A percentile compares a stretch with the other conserved stretches of the same genome.
These are phyloP conservation scores for Hydropsyche betteni DNA, from an alignment of 2,888 invertebrate species.

Conservation along the genomic window DNA sequence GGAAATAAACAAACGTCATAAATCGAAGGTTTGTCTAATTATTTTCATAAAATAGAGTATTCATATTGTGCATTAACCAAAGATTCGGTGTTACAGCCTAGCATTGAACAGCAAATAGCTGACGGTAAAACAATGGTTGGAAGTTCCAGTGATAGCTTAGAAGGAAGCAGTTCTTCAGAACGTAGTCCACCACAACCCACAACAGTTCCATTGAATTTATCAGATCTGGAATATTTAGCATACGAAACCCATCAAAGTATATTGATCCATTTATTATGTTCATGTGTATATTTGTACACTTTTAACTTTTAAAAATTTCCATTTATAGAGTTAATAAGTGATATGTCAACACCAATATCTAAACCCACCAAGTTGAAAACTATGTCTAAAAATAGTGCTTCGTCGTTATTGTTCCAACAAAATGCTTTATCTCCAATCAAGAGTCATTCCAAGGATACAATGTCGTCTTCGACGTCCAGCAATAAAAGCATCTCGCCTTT, in stretches of 20 bases:
- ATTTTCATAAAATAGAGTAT: not conserved
- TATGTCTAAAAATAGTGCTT: constrained; percentile 49
- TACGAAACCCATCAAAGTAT: constrained; percentile 49
- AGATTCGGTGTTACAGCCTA: not conserved
- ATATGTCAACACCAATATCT: constrained; percentile 62
- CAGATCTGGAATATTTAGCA: constrained; percentile 45
- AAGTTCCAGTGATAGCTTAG: constrained; percentile 63
- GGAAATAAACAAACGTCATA: constrained; percentile 2
- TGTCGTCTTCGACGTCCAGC: constrained; percentile 42
- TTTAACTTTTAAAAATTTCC: not conserved
- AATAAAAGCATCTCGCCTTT: constrained; percentile 53
- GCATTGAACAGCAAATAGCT: constrained; percentile 26
- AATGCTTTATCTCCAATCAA: constrained; percentile 64
- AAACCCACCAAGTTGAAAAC: constrained; percentile 53
- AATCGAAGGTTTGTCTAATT: not conserved
- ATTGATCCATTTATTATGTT: not conserved
- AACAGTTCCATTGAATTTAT: constrained; percentile 44
- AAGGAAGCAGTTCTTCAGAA: constrained; percentile 56
- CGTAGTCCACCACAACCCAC: constrained; percentile 53
- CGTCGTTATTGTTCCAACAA: constrained; percentile 58
- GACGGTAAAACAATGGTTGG: constrained; percentile 62
- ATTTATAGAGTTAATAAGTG: not conserved
- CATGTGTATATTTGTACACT: not conserved
- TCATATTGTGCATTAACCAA: not conserved
- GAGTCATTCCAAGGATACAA: constrained; percentile 54